Evolutionary conservation across 2,113 vertebrate genomes (phyloP).

Genomic region (Plecturocebus donacophilus): DNA sequence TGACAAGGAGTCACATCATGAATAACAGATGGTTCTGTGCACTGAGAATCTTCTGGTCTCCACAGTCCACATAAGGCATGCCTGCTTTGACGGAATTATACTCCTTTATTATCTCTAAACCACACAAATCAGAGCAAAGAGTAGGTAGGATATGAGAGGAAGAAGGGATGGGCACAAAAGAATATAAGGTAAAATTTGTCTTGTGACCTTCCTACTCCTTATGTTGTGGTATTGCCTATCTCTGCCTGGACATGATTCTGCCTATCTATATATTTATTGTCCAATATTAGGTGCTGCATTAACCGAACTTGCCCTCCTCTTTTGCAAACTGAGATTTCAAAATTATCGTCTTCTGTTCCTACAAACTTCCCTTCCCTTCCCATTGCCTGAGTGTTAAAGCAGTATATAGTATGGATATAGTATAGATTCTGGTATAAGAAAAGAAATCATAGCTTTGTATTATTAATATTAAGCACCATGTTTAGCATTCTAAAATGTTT

Average conservation of each 20-base stretch:
- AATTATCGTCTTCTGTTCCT: not conserved
- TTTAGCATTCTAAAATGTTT: not conserved
- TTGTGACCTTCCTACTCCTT: not conserved
- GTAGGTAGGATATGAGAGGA: not conserved
- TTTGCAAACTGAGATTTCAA: not conserved
- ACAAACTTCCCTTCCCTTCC: not conserved
- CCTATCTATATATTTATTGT: not conserved
- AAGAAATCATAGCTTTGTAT: not conserved
- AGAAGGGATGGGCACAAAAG: not conserved
- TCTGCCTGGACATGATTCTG: not conserved
- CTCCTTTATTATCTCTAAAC: not conserved
- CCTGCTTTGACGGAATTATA: not conserved
- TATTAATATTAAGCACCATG: not conserved
- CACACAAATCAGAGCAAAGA: not conserved
- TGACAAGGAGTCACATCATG: not conserved
- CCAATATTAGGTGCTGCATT: not conserved
- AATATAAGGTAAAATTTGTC: not conserved
- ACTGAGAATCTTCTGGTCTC: not conserved
- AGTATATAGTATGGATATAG: not conserved
- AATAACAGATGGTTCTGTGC: not conserved
- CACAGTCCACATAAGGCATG: not conserved
- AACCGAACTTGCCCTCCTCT: not conserved
- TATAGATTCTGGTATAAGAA: not conserved
- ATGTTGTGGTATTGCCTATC: not conserved
- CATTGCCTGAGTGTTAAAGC: not conserved